These are phyloP conservation scores for Drosophila nebulosa DNA, from an alignment of 1,140 invertebrate species.

Conservation along the genomic window DNA sequence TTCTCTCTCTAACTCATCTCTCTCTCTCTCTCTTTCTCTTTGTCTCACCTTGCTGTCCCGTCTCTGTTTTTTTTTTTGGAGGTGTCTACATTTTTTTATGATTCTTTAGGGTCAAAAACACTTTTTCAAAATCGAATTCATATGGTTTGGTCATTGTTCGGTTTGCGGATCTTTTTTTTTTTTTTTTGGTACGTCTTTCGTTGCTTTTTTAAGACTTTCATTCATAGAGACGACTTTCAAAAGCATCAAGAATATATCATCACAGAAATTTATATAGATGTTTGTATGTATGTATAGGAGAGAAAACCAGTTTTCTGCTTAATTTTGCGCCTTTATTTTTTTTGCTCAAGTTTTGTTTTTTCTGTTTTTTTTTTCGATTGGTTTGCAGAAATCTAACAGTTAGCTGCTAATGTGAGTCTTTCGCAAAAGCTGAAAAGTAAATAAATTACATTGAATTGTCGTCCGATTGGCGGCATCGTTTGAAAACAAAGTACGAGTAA, in stretches of 20 bases:
- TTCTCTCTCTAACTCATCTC: background rate
- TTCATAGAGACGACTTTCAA: conserved; percentile 74
- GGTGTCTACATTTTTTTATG: background rate
- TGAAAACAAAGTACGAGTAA: conserved; percentile 8
- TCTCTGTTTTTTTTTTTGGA: background rate
- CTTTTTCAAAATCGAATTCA: conserved; percentile 31
- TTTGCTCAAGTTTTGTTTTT: background rate
- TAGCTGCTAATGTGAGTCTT: conserved; percentile 49
- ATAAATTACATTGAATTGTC: conserved; percentile 71
- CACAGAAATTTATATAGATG: conserved; percentile 28
- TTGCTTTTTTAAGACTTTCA: conserved; percentile 56
- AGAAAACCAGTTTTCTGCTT: conserved; percentile 8
- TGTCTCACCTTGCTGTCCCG: too few relatives aligned
- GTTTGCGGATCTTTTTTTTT: conserved; percentile 46
- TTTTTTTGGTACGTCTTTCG: conserved; percentile 11
- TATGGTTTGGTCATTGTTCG: conserved; percentile 21
- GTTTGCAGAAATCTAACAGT: conserved; percentile 60
- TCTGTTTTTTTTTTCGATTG: background rate
- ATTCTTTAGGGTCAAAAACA: conserved; percentile 36
- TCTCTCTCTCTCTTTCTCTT: background rate
- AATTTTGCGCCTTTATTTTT: conserved; percentile 2
- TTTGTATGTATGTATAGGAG: background rate
- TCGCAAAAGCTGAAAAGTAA: conserved; percentile 60
- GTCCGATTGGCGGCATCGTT: conserved; percentile 20
- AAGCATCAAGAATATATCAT: conserved; percentile 56